These are phyloP conservation scores for Melanotaenia pygmaea DNA, from an alignment of 2,797 vertebrate species.

Conservation along the genomic window DNA sequence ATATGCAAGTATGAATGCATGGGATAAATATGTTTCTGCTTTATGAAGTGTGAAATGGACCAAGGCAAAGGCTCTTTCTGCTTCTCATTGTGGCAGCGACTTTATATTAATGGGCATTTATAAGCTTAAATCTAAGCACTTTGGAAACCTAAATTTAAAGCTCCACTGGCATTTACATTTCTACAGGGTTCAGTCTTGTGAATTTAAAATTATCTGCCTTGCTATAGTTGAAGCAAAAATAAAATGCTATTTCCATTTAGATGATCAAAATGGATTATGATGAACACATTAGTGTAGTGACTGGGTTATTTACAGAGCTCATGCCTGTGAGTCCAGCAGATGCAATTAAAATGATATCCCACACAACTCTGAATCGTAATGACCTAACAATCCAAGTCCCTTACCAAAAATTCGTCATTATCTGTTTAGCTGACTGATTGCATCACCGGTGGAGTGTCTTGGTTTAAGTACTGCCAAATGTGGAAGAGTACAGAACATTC, in stretches of 20 bases:
- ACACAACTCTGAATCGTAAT: conserved; percentile 55
- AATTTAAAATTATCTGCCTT: conserved; percentile 50
- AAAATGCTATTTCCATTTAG: conserved; percentile 52
- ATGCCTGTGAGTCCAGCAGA: conserved; percentile 62
- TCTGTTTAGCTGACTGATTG: conserved; percentile 58
- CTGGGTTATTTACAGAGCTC: conserved; percentile 60
- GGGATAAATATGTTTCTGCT: conserved; percentile 73
- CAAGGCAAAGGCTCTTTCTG: conserved; percentile 63
- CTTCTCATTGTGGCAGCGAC: conserved; percentile 69
- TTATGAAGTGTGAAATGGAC: conserved; percentile 81
- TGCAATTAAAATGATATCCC: conserved; percentile 67
- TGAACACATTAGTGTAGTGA: conserved; percentile 62
- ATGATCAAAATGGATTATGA: conserved; percentile 65
- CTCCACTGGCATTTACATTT: conserved; percentile 56
- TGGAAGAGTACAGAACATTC: conserved; percentile 24
- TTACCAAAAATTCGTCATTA: conserved; percentile 68
- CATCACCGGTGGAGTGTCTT: conserved; percentile 37
- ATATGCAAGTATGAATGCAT: conserved; percentile 66
- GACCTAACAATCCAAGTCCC: conserved; percentile 65
- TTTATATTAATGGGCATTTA: conserved; percentile 71
- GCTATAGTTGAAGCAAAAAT: conserved; percentile 48
- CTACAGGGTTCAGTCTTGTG: conserved; percentile 60
- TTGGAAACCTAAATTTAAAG: conserved; percentile 66
- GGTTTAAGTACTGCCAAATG: conserved; percentile 24
- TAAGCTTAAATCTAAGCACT: conserved; percentile 55